These are phyloP conservation scores for Buphagus erythrorhynchus DNA, from an alignment of 2,797 vertebrate genomes.

Conservation along the genomic window DNA sequence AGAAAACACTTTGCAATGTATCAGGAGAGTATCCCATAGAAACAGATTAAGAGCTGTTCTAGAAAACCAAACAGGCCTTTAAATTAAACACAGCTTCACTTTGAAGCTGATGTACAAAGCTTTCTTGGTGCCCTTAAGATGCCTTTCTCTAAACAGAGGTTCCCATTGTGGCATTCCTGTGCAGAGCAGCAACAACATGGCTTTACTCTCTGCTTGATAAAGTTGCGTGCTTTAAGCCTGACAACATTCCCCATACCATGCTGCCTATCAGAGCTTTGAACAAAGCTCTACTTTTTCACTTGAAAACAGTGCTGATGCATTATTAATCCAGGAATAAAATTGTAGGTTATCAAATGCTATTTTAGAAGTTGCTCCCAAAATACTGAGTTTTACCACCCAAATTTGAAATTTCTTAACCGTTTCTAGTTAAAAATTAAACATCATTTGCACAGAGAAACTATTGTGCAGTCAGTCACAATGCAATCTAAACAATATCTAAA, in stretches of 20 bases:
- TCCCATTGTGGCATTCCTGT: not conserved
- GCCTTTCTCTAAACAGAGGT: slow-evolving; percentile 1
- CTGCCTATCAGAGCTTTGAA: not conserved
- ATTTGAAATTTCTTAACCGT: not conserved
- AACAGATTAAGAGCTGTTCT: not conserved
- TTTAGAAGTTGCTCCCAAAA: not conserved
- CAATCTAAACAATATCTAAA: not conserved
- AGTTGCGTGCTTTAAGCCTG: not conserved
- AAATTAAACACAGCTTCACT: slow-evolving; percentile 3
- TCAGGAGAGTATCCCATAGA: not conserved
- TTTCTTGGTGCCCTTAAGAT: not conserved
- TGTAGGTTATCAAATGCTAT: not conserved
- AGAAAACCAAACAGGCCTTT: not conserved
- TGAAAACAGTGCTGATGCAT: not conserved
- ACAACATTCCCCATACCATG: not conserved
- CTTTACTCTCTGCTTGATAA: slow-evolving; percentile 5
- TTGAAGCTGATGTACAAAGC: not conserved
- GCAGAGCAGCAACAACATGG: not conserved
- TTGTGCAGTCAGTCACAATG: not conserved
- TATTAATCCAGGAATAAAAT: not conserved
- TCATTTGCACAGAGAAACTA: not conserved
- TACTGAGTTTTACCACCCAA: not conserved
- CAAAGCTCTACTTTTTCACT: not conserved
- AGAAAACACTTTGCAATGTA: not conserved
- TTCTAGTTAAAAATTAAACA: not conserved